These are phyloP conservation scores for Phoxinus phoxinus DNA, from an alignment of 2,113 vertebrate genomes.

Conservation along the genomic window DNA sequence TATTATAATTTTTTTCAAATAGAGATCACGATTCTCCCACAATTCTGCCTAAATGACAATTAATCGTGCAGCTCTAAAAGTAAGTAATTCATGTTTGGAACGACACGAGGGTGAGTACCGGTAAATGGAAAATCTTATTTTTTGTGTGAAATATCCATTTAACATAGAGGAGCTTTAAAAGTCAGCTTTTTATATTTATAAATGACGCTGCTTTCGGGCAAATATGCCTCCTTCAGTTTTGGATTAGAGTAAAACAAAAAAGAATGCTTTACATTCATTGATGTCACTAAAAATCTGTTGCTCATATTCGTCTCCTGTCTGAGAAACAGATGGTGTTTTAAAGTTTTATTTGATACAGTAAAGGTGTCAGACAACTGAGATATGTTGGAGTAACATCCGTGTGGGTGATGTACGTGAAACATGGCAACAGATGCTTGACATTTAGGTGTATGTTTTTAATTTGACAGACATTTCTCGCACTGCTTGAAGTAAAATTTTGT, in stretches of 20 bases:
- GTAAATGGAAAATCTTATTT: not conserved
- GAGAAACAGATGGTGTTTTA: constrained; percentile 17
- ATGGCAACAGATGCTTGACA: not conserved
- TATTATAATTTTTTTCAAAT: too few relatives aligned
- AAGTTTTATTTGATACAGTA: constrained; percentile 23
- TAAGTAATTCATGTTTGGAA: not conserved
- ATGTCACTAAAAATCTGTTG: not conserved
- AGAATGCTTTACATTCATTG: not conserved
- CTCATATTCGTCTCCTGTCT: constrained; percentile 5
- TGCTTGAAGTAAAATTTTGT: not conserved
- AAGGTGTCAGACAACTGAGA: not conserved
- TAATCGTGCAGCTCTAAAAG: not conserved
- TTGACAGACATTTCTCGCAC: not conserved
- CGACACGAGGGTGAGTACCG: not conserved
- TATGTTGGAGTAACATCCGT: not conserved
- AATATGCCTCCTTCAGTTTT: not conserved
- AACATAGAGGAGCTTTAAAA: not conserved
- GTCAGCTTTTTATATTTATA: not conserved
- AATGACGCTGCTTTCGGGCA: not conserved
- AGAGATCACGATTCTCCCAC: too few relatives aligned
- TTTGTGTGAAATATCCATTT: not conserved
- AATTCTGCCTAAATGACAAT: too few relatives aligned
- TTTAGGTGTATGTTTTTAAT: not conserved
- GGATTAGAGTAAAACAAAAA: not conserved
- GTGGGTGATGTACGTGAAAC: not conserved